Base-by-base conservation (phyloP, 1,140 invertebrate genomes). In the Diachasma alloeum region DNA sequence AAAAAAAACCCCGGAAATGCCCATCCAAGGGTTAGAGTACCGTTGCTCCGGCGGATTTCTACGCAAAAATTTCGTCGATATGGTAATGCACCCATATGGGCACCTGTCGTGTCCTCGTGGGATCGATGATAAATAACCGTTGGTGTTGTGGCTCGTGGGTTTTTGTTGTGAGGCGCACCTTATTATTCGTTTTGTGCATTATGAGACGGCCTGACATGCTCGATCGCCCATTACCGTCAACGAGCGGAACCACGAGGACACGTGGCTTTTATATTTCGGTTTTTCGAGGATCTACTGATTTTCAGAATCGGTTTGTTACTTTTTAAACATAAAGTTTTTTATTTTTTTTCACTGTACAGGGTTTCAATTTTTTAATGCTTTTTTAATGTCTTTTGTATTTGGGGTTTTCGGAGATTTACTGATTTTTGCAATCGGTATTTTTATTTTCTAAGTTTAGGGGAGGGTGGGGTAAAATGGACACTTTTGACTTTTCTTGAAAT, bases 111-210 rank as follows among this genome's bases (percentile, higher is more conserved):
- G 59, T 31, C 24, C 22, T 63, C 59, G 59, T 26, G 24, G 22
- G 19, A 63, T 63, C 59, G 24, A 63, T 63, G 24, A 63, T 63
- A 63, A 63, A 63, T 63, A 63, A 63, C 59, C 59, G 59, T 63
- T 63, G 59, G 19, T 63, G 59, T 31, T 63, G 19, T 24, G 19
- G 19, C 24, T 26, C 19, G 19, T 24, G 59, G 59, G 24, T 63
- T 63, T 63, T 63, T 24, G 19, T 63, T 26, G 1, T 19, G 24
- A 26, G 59, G 24, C 59, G 19, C 59, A 26, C 59, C 24, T 63
- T 63, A 63, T 63, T 63, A 63, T 63, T 31, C 59, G 59, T 26
- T 26, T 63, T 63, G 59, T 6, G 59, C 59, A 63, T 63, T 63
- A 63, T 63, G 24, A 63, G 59, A n/a, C 22, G 59, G 19, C 15